phyloP scores from a whole-genome alignment of 2,113 vertebrate genomes.

The Mionectes macconnelli region DNA sequence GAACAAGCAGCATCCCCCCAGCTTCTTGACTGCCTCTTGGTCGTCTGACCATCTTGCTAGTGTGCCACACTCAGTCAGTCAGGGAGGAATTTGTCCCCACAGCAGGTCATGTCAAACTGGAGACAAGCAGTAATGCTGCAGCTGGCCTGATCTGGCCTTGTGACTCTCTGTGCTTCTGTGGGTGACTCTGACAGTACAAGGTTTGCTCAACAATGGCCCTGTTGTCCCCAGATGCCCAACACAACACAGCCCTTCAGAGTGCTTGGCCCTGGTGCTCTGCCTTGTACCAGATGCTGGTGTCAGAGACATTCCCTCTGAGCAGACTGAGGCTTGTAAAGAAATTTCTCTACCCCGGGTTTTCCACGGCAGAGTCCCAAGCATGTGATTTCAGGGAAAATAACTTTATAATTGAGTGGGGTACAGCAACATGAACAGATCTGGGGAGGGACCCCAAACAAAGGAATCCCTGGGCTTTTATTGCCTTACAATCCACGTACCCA shows the following conservation, averaged over 20 bases:
- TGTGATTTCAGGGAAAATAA: not conserved
- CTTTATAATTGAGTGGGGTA: not conserved
- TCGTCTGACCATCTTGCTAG: not conserved
- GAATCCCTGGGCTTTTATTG: not conserved
- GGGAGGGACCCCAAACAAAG: not conserved
- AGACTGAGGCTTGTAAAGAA: not conserved
- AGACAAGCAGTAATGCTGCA: constrained; percentile 26
- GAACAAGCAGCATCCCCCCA: not conserved
- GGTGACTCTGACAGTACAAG: constrained; percentile 41
- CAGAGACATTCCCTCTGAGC: not conserved
- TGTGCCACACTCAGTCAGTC: not conserved
- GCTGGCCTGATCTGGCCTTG: constrained; percentile 46
- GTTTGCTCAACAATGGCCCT: constrained; percentile 32
- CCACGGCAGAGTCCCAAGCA: not conserved
- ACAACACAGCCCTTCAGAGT: constrained; percentile 48
- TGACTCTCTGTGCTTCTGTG: not conserved
- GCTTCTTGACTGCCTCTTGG: not conserved
- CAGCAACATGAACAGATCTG: not conserved
- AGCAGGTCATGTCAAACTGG: not conserved
- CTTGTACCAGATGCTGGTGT: constrained; percentile 38
- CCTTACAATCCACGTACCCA: not conserved
- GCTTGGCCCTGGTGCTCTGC: not conserved
- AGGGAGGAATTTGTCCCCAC: not conserved
- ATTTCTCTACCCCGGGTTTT: not conserved
- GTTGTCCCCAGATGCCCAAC: constrained; percentile 11